Conservation (phyloP, 2,888 invertebrate species). For the Syrista parreyssii region DNA sequence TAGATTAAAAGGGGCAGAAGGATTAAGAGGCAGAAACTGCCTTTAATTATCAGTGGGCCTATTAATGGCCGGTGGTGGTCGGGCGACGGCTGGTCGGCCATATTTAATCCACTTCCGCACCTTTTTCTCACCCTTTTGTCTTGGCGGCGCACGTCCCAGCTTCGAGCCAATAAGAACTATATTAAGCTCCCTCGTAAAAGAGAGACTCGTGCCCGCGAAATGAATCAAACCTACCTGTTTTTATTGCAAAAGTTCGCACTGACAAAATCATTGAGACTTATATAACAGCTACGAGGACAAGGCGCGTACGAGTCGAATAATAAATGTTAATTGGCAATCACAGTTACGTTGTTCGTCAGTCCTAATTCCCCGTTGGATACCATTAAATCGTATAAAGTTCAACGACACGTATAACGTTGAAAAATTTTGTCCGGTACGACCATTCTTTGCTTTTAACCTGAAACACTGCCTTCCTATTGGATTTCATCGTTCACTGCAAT, state of each 20-base stretch:
- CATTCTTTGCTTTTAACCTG: background rate
- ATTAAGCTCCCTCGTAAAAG: background rate
- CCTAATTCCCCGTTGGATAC: background rate
- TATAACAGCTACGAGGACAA: background rate
- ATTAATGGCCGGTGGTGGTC: background rate
- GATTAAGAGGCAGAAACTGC: background rate
- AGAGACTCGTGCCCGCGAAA: background rate
- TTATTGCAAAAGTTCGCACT: background rate
- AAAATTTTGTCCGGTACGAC: background rate
- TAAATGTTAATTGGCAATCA: background rate
- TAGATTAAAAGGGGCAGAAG: background rate
- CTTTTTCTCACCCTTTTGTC: background rate
- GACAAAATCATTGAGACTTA: background rate
- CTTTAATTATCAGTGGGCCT: background rate
- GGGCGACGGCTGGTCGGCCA: background rate
- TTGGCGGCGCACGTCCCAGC: background rate
- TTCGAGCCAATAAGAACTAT: slow-evolving; percentile 1
- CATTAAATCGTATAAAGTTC: background rate
- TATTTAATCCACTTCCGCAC: slow-evolving; percentile 1
- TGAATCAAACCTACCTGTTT: background rate
- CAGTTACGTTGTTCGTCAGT: background rate
- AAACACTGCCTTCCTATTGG: background rate
- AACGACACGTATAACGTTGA: background rate
- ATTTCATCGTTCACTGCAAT: background rate
- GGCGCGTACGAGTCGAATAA: background rate